These are phyloP conservation scores for Leucoraja erinaceus DNA, from an alignment of 2,113 vertebrate species.

Conservation along the genomic window DNA sequence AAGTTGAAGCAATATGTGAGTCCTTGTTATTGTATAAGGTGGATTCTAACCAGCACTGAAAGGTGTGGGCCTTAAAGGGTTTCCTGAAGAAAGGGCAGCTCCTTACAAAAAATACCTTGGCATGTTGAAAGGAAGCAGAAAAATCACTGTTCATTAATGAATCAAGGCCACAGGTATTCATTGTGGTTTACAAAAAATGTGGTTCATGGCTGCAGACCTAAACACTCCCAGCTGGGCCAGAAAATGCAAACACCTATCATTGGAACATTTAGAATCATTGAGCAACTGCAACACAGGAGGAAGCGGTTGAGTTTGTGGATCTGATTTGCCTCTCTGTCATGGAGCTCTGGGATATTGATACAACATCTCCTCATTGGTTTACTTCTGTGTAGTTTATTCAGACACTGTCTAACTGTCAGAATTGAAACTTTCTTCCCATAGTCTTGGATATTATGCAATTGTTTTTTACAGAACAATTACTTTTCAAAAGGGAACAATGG, in stretches of 20 bases:
- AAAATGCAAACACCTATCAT: neutral
- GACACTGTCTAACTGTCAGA: too few species aligned
- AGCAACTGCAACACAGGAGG: too few species aligned
- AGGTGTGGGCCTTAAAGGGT: constrained; percentile 31
- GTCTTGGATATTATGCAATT: neutral
- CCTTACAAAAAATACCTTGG: constrained; percentile 30
- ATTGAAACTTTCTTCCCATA: neutral
- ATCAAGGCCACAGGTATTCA: constrained; percentile 37
- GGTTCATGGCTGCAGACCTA: neutral
- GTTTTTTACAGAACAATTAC: neutral
- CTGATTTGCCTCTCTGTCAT: neutral
- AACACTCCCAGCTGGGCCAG: constrained; percentile 24
- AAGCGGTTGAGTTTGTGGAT: neutral
- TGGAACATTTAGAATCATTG: too few species aligned
- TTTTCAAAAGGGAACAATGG: neutral
- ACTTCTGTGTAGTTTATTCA: neutral
- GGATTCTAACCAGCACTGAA: constrained; percentile 23
- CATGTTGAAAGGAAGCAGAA: constrained; percentile 30
- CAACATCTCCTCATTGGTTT: neutral
- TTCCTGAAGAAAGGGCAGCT: constrained; percentile 31
- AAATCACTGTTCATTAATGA: constrained; percentile 35
- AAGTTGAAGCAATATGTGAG: neutral
- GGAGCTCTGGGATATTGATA: neutral
- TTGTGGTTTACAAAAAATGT: constrained; percentile 32
- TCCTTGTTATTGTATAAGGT: constrained; percentile 31